Conservation (phyloP, 2,113 vertebrate genomes). For the Eleginops maclovinus region DNA sequence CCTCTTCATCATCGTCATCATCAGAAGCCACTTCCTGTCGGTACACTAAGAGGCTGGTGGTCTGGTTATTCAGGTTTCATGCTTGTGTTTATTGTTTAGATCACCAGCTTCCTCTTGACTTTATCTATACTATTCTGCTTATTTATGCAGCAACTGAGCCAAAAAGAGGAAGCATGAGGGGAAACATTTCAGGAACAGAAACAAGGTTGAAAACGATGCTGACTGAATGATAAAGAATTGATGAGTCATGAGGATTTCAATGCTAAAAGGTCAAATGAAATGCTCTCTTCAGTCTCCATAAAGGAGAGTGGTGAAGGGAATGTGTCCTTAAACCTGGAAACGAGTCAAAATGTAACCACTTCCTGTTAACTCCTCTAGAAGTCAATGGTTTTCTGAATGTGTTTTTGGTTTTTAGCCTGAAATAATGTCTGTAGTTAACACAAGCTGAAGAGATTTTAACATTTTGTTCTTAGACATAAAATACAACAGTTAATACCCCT, state of each 20-base stretch:
- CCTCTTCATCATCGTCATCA: conserved; percentile 22
- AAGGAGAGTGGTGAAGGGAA: no score
- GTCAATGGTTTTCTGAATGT: no score
- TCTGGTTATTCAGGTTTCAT: conserved; percentile 30
- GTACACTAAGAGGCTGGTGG: not conserved
- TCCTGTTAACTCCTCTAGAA: no score
- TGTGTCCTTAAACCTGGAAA: no score
- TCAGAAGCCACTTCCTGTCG: conserved; percentile 24
- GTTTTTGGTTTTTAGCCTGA: no score
- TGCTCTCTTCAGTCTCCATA: not conserved
- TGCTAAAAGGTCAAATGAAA: not conserved
- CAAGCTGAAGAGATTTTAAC: no score
- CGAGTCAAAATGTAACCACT: no score
- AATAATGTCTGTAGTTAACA: no score
- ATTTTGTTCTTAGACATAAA: no score
- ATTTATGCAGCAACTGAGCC: not conserved
- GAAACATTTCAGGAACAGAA: not conserved
- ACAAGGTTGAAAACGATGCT: not conserved
- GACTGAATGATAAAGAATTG: not conserved
- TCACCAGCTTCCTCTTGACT: not conserved
- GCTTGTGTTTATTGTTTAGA: not conserved
- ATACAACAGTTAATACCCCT: no score
- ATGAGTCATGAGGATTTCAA: not conserved
- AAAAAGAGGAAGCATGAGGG: not conserved
- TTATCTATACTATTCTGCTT: not conserved